Evolutionary conservation across 2,113 vertebrate genomes (phyloP), one percentile per base, ranked within the genome.

Genomic region (Peromyscus leucopus): DNA sequence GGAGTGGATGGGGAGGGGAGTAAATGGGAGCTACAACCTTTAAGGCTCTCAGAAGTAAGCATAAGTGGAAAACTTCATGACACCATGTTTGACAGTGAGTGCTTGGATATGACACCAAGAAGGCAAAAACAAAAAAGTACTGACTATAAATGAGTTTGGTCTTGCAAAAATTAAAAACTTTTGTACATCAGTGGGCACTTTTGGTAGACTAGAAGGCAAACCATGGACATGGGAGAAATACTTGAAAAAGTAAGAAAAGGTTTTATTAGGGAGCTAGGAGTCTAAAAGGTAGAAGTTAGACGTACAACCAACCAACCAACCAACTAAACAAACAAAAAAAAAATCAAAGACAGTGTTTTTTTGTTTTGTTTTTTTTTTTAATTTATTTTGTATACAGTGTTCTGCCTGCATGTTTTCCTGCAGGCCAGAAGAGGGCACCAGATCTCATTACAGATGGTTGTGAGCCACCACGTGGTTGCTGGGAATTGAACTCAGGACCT

Each of bases 201-300:
- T 69, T 46, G 11, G 9, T 88, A 51, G 11, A 88, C 21, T 71
- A 33, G 55, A 88, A 69, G 5, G 31, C 5, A 87, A 87, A 69
- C 63, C 46, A n/a, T 31, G 51, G 71, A 36, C 51, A 55, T 87
- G 42, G 65, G 31, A 69, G 31, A 87, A 48, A 87, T 69, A 87
- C 21, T 87, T 51, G 31, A 86, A 87, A 72, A 22, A 97, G n/a
- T 96, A 90, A 95, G 69, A 95, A 74, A 48, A 91, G 33, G 21
- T 31, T 74, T 31, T 79, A 10, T 94, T 80, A 80, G 61, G 22
- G 39, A 93, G 61, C 76, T 93, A 90, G 36, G 6, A 87, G 24
- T 96, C 78, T 95, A 93, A 87, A 91, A 91, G 7, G 6, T 93
- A 55, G 71, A 84, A 89, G 51, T 67, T 33, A 95, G 61, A 91